Evolutionary conservation across 1,140 invertebrate genomes (phyloP).

Genomic region (Brachionus asplanchnoidis): DNA sequence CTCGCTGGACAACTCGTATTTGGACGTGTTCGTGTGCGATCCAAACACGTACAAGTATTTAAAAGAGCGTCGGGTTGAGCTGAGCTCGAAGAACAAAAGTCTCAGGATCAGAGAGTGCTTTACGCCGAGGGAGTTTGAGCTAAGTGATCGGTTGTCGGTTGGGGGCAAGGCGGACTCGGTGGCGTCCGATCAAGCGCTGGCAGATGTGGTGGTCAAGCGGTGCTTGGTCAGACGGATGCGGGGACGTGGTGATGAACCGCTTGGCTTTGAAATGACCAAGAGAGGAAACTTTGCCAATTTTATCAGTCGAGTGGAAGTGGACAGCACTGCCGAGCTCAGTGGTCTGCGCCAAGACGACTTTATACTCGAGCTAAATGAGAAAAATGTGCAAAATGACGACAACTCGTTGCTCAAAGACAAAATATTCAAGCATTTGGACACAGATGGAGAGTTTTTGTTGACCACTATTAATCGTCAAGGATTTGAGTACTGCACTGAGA

Average conservation of each 20-base stretch:
- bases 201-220: not conserved
- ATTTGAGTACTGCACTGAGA: not conserved
- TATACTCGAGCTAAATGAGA: constrained; percentile 29
- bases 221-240: not conserved
- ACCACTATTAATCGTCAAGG: constrained; percentile 3
- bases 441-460: not conserved
- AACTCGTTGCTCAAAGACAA: constrained; percentile 19
- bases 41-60: constrained; percentile 13
- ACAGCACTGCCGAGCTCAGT: not conserved
- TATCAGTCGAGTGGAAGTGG: constrained; percentile 14
- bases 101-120: not conserved
- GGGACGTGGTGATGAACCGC: not conserved
- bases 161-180: not conserved
- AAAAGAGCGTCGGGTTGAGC: not conserved
- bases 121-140: constrained; percentile 6
- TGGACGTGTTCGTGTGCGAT: constrained; percentile 24
- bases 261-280: constrained; percentile 38
- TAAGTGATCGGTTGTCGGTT: not conserved
- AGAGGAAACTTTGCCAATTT: not conserved
- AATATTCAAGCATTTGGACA: not conserved
- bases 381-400: constrained; percentile 13
- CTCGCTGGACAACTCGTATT: not conserved
- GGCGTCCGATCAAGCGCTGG: not conserved
- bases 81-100: constrained; percentile 11
- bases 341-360: constrained; percentile 16